Percentiles rank a stretch among this genome's conserved stretches.
These are phyloP conservation scores for Noctua pronuba DNA, from an alignment of 2,888 invertebrate genomes.

Conservation along the genomic window DNA sequence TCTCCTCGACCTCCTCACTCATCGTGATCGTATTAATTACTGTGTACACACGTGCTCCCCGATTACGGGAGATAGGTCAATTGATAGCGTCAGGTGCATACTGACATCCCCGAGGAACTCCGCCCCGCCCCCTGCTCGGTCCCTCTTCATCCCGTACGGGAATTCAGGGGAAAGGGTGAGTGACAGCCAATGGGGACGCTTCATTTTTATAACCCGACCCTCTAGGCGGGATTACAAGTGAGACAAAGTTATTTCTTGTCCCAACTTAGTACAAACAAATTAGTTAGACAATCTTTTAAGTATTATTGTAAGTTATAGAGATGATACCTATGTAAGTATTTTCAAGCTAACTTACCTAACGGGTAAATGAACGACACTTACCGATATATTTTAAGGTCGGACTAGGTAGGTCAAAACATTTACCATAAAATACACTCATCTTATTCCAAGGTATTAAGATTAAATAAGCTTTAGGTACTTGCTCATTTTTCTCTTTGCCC, in stretches of 20 bases:
- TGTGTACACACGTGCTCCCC: constrained; percentile 74
- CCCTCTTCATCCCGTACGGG: constrained; percentile 73
- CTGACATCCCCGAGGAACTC: constrained; percentile 72
- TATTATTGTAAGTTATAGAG: background rate
- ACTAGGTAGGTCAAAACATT: background rate
- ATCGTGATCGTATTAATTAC: constrained; percentile 72
- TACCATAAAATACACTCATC: background rate
- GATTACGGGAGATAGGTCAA: constrained; percentile 77
- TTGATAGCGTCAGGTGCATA: constrained; percentile 82
- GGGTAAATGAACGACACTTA: background rate
- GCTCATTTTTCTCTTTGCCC: background rate
- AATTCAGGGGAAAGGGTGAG: constrained; percentile 74
- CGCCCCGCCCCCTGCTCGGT: constrained; percentile 75
- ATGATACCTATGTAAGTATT: background rate
- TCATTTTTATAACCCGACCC: constrained; percentile 70
- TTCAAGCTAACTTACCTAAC: background rate
- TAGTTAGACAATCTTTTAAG: constrained; percentile 3
- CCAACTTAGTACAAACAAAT: constrained; percentile 43
- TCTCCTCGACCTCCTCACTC: constrained; percentile 72
- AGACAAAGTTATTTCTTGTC: constrained; percentile 52
- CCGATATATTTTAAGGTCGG: background rate
- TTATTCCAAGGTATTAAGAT: background rate
- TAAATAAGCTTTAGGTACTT: background rate
- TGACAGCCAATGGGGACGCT: constrained; percentile 75
- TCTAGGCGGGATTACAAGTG: constrained; percentile 74